Evolutionary conservation across 2,797 vertebrate genomes (phyloP), one percentile per base, ranked within the genome.

Genomic region (Gobionotothen gibberifrons): DNA sequence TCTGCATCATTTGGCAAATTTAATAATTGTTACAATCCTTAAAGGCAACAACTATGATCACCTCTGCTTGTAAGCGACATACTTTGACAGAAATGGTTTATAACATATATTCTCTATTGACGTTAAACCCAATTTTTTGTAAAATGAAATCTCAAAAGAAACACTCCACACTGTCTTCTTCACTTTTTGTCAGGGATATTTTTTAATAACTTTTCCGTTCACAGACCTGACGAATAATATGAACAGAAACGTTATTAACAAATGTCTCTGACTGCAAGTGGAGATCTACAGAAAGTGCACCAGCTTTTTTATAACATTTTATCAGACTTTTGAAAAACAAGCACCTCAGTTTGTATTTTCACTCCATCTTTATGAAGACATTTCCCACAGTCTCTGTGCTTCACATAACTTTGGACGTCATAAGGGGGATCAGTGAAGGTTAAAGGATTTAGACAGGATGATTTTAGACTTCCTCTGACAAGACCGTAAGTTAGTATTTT

Each of bases 1-100:
- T 8, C 4, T 13, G 3, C 4, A 68, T 32, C 4, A 15, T n/a
- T 39, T 17, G n/a, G 19, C 49, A 54, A 48, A 67, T 49, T 49
- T 12, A 29, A 7, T 51, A 65, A 48, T 42, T 63, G 19, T 70
- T 52, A n/a, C 11, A 64, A 13, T 62, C 49, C 22, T 52, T 17
- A 12, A 61, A 67, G 36, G 3, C 14, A 47, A 19, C 11, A 39
- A 16, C 11, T 40, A 5, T 19, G 26, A 15, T 22, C 29, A 47
- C 14, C 8, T n/a, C 29, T 60, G 4, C 15, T 44, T 51, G 5
- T 32, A 72, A 61, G 36, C 17, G 3, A 53, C 49, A 15, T 36
- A 43, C 19, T 63, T 44, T 67, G 13, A 56, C 21, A 32, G 9
- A 13, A 46, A 15, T 48, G 9, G 26, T 40, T 40, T 21, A 10